Conservation (phyloP, 1,140 invertebrate species). For the Ceratina japonica region DNA sequence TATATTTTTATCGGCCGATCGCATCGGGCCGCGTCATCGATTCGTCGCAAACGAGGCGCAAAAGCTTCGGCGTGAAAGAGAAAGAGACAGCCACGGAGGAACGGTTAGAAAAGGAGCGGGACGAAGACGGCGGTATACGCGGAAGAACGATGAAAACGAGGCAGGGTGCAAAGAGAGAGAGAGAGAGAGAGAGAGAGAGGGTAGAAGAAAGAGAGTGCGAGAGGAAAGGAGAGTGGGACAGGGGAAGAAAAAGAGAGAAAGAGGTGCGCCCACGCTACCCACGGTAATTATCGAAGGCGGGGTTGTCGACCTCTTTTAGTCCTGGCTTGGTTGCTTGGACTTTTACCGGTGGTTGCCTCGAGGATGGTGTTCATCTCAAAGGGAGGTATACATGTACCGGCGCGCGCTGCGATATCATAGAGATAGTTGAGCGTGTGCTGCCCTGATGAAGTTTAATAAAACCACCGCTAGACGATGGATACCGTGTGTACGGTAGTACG, state of each 20-base stretch:
- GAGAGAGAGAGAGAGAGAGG: conserved; percentile 28
- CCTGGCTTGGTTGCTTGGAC: conserved; percentile 52
- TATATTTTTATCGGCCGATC: conserved; percentile 62
- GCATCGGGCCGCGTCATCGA: conserved; percentile 55
- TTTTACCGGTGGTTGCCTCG: conserved; percentile 40
- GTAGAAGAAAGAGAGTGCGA: conserved; percentile 13
- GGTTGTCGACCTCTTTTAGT: conserved; percentile 67
- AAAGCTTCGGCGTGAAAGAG: conserved; percentile 49
- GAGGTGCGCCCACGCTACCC: conserved; percentile 61
- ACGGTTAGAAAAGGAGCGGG: conserved; percentile 16
- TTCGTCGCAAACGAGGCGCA: conserved; percentile 56
- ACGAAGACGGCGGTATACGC: neutral
- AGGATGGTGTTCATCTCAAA: conserved; percentile 38
- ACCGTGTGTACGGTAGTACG: neutral
- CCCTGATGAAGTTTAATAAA: conserved; percentile 40
- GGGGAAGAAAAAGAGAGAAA: conserved; percentile 46
- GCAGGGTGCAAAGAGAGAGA: conserved; percentile 26
- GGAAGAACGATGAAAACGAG: conserved; percentile 24
- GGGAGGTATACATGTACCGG: neutral
- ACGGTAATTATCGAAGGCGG: conserved; percentile 70
- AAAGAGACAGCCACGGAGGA: conserved; percentile 13
- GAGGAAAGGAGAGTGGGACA: conserved; percentile 21
- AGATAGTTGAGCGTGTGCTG: neutral
- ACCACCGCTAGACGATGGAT: neutral
- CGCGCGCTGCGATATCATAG: conserved; percentile 16